Evolutionary conservation across 2,888 invertebrate species (phyloP).

Genomic region (Leuctra nigra): DNA sequence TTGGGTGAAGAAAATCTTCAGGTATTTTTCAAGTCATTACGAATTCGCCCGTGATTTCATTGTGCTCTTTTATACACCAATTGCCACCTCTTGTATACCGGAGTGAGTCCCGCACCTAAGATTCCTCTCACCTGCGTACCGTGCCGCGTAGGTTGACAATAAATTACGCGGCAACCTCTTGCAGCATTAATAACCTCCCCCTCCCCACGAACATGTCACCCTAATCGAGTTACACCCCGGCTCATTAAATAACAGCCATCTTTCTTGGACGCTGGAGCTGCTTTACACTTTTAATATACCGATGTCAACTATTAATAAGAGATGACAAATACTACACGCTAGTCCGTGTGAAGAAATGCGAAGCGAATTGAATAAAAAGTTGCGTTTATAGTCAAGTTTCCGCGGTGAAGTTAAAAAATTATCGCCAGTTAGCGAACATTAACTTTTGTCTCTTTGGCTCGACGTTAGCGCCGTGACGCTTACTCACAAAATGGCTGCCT

Average conservation of each 20-base stretch:
- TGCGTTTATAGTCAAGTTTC: too few relatives aligned
- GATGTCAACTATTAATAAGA: too few relatives aligned
- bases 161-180: slow-evolving; percentile 3
- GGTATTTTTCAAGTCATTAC: slow-evolving; percentile 3
- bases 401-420: too few relatives aligned
- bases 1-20: neutral
- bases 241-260: slow-evolving; percentile 4
- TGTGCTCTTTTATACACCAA: slow-evolving; percentile 5
- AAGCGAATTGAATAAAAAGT: too few relatives aligned
- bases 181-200: slow-evolving; percentile 12
- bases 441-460: too few relatives aligned
- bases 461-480: too few relatives aligned
- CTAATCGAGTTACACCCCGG: slow-evolving; percentile 8
- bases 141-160: slow-evolving; percentile 12
- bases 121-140: neutral
- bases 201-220: slow-evolving; percentile 2
- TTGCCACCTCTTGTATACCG: slow-evolving; percentile 1
- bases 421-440: too few relatives aligned
- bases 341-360: too few relatives aligned
- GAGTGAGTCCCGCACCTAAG: neutral
- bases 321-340: neutral
- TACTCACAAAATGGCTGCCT: too few relatives aligned
- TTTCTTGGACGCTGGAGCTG: neutral
- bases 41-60: slow-evolving; percentile 9
- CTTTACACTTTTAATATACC: neutral